Conservation (phyloP, 2,888 invertebrate genomes). For the Drosophila austrosaltans region DNA sequence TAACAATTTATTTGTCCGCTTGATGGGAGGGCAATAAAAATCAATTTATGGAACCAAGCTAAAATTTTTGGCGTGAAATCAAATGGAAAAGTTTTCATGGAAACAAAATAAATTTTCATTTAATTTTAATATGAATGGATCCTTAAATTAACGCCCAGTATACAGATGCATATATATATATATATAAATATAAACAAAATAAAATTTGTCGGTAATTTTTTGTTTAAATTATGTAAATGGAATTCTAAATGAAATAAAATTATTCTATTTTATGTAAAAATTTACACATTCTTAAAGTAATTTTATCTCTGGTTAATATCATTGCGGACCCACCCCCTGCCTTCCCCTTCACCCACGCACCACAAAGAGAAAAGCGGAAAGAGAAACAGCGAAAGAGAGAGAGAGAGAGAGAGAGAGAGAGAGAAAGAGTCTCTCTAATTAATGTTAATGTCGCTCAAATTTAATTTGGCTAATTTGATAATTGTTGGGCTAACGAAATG, state of each 20-base stretch:
- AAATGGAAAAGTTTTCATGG: constrained; percentile 8
- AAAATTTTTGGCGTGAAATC: not conserved
- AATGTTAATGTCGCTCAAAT: constrained; percentile 4
- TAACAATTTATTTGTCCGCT: constrained; percentile 3
- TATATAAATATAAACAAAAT: no score
- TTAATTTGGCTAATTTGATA: constrained; percentile 13
- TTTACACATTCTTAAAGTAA: not conserved
- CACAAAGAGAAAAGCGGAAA: not conserved
- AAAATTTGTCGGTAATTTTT: not conserved
- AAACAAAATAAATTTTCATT: not conserved
- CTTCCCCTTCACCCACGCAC: no score
- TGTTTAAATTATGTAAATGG: not conserved
- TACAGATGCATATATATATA: no score
- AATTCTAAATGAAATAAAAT: not conserved
- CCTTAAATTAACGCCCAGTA: not conserved
- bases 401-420: not conserved
- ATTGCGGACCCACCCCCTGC: not conserved
- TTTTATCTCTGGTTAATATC: not conserved
- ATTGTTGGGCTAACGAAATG: not conserved
- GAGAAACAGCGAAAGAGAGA: not conserved
- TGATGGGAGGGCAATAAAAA: not conserved
- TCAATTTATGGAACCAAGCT: not conserved
- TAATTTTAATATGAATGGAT: not conserved
- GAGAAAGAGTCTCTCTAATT: not conserved
- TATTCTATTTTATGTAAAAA: not conserved